Percentiles rank a stretch among this genome's conserved stretches.
Conservation (phyloP, 2,888 invertebrate genomes). For the Coronaproctus castanopsis region DNA sequence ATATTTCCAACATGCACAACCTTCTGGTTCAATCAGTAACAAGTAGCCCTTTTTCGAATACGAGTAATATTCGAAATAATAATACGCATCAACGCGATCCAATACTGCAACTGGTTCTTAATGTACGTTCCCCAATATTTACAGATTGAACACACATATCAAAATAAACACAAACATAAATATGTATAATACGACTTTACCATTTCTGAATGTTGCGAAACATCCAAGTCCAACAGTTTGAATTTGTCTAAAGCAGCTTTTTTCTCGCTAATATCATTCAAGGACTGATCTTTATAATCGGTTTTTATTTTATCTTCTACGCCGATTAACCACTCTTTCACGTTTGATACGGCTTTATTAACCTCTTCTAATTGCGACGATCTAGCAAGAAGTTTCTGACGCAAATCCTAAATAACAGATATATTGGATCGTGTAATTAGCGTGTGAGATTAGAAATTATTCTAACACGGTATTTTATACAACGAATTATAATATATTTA, state of each 20-base stretch:
- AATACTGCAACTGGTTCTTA: too few species aligned
- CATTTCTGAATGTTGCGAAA: constrained; percentile 54
- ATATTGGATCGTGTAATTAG: background rate
- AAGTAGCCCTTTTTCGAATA: too few species aligned
- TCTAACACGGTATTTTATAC: too few species aligned
- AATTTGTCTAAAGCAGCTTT: constrained; percentile 73
- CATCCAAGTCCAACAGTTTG: constrained; percentile 59
- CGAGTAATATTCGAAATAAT: too few species aligned
- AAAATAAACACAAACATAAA: too few species aligned
- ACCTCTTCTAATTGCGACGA: constrained; percentile 68
- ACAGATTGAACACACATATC: too few species aligned
- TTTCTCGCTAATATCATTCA: constrained; percentile 78
- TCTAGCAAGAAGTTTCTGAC: constrained; percentile 50
- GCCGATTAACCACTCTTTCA: constrained; percentile 74
- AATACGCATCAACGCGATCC: too few species aligned
- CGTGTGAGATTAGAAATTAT: background rate
- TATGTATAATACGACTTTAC: too few species aligned
- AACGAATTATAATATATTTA: too few species aligned
- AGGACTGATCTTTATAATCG: constrained; percentile 46
- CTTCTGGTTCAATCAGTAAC: too few species aligned
- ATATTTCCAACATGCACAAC: too few species aligned
- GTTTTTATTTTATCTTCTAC: constrained; percentile 62
- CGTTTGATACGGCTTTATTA: constrained; percentile 57
- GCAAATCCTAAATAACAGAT: constrained; percentile 33
- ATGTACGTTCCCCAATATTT: too few species aligned